A percentile compares a stretch with the other conserved stretches of the same genome.
Evolutionary conservation across 2,888 invertebrate genomes (phyloP).

Genomic region (Limulus polyphemus): DNA sequence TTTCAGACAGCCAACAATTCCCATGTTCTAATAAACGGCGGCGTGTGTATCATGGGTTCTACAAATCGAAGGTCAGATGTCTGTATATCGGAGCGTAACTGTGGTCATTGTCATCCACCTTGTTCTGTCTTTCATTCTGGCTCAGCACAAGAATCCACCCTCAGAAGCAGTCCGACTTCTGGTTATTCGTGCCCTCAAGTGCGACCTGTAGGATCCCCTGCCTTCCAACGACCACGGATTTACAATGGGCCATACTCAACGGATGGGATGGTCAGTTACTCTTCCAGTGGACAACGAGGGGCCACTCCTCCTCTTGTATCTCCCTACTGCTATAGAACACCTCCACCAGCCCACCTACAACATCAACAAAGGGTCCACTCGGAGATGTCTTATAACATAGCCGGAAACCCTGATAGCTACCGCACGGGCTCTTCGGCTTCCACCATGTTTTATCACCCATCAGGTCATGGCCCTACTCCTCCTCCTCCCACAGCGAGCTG

Average conservation of each 20-base stretch:
- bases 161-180: not conserved
- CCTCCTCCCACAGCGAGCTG: not conserved
- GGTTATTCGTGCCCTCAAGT: not conserved
- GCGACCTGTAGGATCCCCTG: not conserved
- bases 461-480: not conserved
- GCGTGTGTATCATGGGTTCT: not conserved
- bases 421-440: not conserved
- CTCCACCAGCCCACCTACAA: slow-evolving; percentile 15
- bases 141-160: not conserved
- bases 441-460: slow-evolving; percentile 1
- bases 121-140: not conserved
- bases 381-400: not conserved
- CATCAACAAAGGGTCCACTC: slow-evolving; percentile 3
- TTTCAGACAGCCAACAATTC: not conserved
- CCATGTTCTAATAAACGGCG: not conserved
- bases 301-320: slow-evolving; percentile 15
- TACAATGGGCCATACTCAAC: not conserved
- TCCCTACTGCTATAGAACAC: slow-evolving; percentile 19
- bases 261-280: not conserved
- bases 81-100: not conserved
- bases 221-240: not conserved
- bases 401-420: not conserved
- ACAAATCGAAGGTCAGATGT: not conserved
- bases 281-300: slow-evolving; percentile 10
- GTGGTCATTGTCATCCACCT: not conserved